Evolutionary conservation across 2,888 invertebrate species (phyloP).

Genomic region (Aelia acuminata): DNA sequence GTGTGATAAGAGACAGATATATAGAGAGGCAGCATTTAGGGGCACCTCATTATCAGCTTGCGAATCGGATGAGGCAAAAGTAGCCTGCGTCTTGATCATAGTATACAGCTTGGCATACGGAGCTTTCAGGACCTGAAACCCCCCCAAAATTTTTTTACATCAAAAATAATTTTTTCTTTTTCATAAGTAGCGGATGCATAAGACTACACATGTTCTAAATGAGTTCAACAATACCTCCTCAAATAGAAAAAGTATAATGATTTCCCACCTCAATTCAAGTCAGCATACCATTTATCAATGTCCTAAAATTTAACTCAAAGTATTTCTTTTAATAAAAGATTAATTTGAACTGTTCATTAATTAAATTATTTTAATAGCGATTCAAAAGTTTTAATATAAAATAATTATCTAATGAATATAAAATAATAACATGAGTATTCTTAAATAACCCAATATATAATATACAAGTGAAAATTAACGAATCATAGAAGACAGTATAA

Average conservation of each 20-base stretch:
- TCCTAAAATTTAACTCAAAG: background rate
- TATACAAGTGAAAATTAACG: too few relatives aligned
- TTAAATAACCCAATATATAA: too few relatives aligned
- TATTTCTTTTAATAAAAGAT: background rate
- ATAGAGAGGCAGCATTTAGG: constrained; percentile 30
- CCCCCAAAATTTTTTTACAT: constrained; percentile 49
- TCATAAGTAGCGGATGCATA: background rate
- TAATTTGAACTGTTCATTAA: background rate
- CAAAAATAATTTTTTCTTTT: background rate
- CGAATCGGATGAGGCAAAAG: constrained; percentile 83
- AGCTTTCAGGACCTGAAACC: constrained; percentile 91
- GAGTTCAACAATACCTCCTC: background rate
- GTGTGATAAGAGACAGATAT: constrained; percentile 51
- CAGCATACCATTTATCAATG: background rate
- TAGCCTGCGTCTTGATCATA: constrained; percentile 95
- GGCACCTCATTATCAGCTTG: constrained; percentile 71
- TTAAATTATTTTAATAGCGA: background rate
- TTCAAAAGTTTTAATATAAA: background rate
- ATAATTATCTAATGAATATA: background rate
- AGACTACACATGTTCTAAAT: background rate
- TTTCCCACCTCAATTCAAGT: background rate
- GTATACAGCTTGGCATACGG: constrained; percentile 97
- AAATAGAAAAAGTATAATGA: background rate
- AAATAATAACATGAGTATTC: too few relatives aligned
- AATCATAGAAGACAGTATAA: too few relatives aligned